Percentiles rank a stretch among this genome's conserved stretches.
Conservation (phyloP, 35 echinoderm and acorn worm species). For the Hemicentrotus pulcherrimus region DNA sequence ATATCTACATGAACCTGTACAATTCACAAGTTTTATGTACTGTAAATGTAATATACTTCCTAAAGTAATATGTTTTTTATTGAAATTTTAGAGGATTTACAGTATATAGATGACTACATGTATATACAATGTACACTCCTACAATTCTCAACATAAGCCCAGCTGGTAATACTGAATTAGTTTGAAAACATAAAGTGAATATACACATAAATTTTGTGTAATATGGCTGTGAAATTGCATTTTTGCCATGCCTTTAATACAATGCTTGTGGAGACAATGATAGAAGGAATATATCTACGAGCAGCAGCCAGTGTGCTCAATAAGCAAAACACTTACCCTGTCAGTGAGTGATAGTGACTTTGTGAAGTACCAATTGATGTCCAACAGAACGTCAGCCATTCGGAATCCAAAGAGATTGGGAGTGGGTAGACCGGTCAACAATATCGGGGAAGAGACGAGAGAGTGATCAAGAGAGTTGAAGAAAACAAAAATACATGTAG, state of each 20-base stretch:
- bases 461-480: not conserved
- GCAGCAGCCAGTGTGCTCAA: not conserved
- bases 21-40: too few species aligned
- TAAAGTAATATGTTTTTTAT: too few species aligned
- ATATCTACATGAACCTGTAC: too few species aligned
- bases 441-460: not conserved
- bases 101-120: too few species aligned
- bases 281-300: not conserved
- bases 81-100: too few species aligned
- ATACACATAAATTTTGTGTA: not conserved
- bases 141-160: too few species aligned
- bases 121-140: too few species aligned
- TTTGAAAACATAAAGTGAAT: too few species aligned
- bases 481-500: not conserved
- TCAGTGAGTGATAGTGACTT: not conserved
- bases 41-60: too few species aligned
- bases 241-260: not conserved
- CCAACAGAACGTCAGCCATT: not conserved
- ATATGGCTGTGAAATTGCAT: not conserved
- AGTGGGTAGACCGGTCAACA: not conserved
- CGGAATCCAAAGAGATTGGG: not conserved
- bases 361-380: constrained; percentile 12
- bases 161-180: too few species aligned
- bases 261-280: not conserved
- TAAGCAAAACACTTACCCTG: not conserved